Evolutionary conservation across 2,797 vertebrate genomes (phyloP), one percentile per base, ranked within the genome.

Genomic region (Pelodytes ibericus): DNA sequence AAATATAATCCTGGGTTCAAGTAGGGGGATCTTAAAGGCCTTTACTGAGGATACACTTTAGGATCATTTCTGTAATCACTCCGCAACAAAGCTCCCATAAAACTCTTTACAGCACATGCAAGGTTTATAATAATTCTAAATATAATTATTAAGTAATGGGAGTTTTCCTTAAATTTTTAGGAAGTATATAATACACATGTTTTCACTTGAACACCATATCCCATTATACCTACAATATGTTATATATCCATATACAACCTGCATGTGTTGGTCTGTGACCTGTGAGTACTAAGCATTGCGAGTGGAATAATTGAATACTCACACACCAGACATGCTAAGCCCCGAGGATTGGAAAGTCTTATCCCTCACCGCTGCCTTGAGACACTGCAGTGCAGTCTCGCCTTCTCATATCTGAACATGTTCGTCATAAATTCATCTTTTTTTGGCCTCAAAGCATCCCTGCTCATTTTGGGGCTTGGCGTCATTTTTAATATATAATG

Each of bases 261-360:
- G 16, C 24, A 47, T 11, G 39, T 13, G 4, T 47, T 65, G 22
- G 11, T 47, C 39, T 65, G 13, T 26, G 63, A 25, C 31, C 39
- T 65, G 63, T 27, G 7, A 65, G 51, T 16, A 67, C 51, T 18
- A 49, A 26, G 53, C 53, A 33, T 30, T 56, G 44, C 36, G 63
- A 78, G 76, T 73, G 77, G 71, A 74, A 79, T 73, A 73, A 79
- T 72, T 73, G 77, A 74, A 53, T 49, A 74, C 56, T 58, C 51
- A 39, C 62, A 27, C 26, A 74, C 71, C 71, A 79, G 77, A 79
- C 77, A 74, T 44, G 58, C 63, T 79, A 79, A 79, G 77, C 77
- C 71, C 64, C 49, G 20, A 47, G 65, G 77, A 73, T 66, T 73
- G 77, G 71, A 79, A 79, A 73, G 71, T 74, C 30, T 79, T 79